phyloP scores from a whole-genome alignment of 2,113 vertebrate species.

The Bagarius yarrelli region DNA sequence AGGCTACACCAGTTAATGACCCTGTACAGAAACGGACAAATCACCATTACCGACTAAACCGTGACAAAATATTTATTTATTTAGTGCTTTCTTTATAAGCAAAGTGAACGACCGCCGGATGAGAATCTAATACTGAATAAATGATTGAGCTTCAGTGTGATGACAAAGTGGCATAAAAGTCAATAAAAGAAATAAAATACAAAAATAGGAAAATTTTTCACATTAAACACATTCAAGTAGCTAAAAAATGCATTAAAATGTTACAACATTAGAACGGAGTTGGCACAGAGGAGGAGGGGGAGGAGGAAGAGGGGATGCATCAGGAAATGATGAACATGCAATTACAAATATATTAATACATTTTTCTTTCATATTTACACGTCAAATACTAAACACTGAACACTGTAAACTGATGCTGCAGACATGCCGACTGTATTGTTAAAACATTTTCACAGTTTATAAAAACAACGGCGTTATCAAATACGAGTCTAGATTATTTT shows the following conservation, averaged over 20 bases:
- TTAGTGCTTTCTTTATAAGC: neutral
- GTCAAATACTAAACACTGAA: constrained; percentile 13
- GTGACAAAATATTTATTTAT: neutral
- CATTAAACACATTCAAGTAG: constrained; percentile 3
- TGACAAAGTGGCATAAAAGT: neutral
- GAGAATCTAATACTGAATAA: neutral
- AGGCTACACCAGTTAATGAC: no score
- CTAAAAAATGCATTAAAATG: neutral
- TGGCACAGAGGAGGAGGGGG: constrained; percentile 1
- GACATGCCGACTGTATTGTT: neutral
- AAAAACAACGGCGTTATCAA: neutral
- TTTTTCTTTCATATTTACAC: constrained; percentile 46
- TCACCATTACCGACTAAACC: neutral
- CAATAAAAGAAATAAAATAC: neutral
- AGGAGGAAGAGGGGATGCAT: neutral
- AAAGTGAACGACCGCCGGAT: neutral
- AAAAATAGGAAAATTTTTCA: constrained; percentile 14
- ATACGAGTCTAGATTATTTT: neutral
- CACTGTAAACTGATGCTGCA: neutral
- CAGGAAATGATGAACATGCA: neutral
- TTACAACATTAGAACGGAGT: neutral
- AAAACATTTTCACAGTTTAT: constrained; percentile 12
- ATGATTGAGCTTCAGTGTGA: neutral
- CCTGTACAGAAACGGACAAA: neutral
- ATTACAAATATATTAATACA: constrained; percentile 53